Evolutionary conservation across 1,140 invertebrate genomes (phyloP).

Genomic region (Asbolus verrucosus): DNA sequence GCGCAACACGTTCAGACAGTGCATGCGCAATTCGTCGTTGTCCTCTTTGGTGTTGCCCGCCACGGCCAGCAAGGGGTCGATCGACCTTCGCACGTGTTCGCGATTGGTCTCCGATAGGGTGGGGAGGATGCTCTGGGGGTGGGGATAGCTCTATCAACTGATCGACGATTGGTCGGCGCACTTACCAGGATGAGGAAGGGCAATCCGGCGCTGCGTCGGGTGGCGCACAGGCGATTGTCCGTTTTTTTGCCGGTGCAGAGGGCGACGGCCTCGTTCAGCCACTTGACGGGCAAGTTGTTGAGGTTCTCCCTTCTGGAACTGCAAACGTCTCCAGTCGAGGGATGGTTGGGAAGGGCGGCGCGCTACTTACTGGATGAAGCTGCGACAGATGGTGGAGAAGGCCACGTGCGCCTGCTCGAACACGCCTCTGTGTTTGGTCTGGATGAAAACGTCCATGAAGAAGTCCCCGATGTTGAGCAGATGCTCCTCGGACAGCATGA

Average conservation of each 20-base stretch:
- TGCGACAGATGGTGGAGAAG: constrained; percentile 80
- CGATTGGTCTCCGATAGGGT: constrained; percentile 42
- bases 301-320: constrained; percentile 49
- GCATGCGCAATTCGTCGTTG: constrained; percentile 72
- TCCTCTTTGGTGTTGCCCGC: constrained; percentile 64
- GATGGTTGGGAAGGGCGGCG: no score
- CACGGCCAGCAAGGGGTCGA: constrained; percentile 71
- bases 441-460: constrained; percentile 78
- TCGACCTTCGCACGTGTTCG: constrained; percentile 72
- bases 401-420: constrained; percentile 96
- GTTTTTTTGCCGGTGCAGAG: constrained; percentile 55
- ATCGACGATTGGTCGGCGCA: no score
- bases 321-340: constrained; percentile 9
- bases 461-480: constrained; percentile 72
- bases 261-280: constrained; percentile 72
- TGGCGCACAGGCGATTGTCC: constrained; percentile 76
- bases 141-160: no score
- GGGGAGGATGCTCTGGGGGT: constrained; percentile 26
- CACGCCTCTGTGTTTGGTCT: constrained; percentile 93
- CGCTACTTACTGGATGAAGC: constrained; percentile 72
- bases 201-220: constrained; percentile 89
- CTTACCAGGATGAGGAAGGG: constrained; percentile 90
- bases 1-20: constrained; percentile 88
- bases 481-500: constrained; percentile 61
- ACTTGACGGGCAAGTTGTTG: constrained; percentile 64